phyloP scores from a whole-genome alignment of 2,113 vertebrate genomes.

The Anoura caudifer region DNA sequence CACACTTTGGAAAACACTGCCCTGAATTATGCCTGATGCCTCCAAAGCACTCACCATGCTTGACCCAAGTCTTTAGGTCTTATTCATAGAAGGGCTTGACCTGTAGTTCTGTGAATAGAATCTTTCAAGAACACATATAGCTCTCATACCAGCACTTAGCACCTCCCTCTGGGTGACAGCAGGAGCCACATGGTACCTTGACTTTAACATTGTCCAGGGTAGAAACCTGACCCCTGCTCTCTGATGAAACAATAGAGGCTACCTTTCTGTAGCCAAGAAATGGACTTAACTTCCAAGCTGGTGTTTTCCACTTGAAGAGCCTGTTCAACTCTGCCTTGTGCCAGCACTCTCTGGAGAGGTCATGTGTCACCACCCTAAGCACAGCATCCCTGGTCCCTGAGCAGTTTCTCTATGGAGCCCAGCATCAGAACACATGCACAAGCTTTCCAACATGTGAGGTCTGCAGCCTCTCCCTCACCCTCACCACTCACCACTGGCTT shows the following conservation, averaged over 20 bases:
- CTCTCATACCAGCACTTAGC: neutral
- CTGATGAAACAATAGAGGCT: neutral
- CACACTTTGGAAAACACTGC: neutral
- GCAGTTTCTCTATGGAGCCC: neutral
- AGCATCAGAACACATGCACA: neutral
- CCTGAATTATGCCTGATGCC: neutral
- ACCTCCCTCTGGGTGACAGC: neutral
- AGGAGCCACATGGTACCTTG: neutral
- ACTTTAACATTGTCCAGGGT: neutral
- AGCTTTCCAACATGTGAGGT: rapidly evolving
- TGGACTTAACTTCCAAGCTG: neutral
- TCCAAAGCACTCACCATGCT: neutral
- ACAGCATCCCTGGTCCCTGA: neutral
- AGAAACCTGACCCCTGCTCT: neutral
- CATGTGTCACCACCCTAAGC: neutral
- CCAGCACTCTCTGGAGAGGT: neutral
- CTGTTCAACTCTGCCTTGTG: neutral
- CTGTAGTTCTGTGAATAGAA: neutral
- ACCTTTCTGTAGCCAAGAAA: neutral
- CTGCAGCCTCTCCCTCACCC: neutral
- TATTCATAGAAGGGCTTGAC: neutral
- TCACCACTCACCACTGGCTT: neutral
- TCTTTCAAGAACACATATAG: neutral
- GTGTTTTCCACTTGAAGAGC: neutral
- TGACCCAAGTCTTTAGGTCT: neutral